These are phyloP conservation scores for Hydroisotoma schaefferi DNA, from an alignment of 2,888 invertebrate species.

Conservation along the genomic window DNA sequence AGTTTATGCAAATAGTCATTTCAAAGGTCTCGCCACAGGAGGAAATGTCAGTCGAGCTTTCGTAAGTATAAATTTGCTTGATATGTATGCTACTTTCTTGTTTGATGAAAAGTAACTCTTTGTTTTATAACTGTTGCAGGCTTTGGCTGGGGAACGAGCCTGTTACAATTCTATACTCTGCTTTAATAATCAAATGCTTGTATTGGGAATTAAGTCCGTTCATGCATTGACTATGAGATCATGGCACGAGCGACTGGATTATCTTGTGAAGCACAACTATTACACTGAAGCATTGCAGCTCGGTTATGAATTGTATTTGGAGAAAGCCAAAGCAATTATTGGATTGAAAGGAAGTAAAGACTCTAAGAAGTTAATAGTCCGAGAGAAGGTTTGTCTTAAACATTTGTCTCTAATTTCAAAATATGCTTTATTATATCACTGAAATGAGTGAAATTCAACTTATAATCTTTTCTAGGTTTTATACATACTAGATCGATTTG, in stretches of 20 bases:
- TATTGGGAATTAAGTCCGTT: conserved; percentile 66
- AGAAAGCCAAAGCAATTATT: conserved; percentile 62
- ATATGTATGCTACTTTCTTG: too few species aligned
- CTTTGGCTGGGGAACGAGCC: conserved; percentile 68
- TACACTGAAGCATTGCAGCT: conserved; percentile 61
- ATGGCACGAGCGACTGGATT: conserved; percentile 57
- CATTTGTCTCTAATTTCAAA: background rate
- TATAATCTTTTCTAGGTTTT: conserved; percentile 48
- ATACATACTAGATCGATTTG: conserved; percentile 51
- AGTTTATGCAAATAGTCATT: conserved; percentile 82
- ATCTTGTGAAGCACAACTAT: conserved; percentile 56
- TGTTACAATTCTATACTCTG: conserved; percentile 70
- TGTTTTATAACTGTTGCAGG: conserved; percentile 52
- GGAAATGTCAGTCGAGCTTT: conserved; percentile 83
- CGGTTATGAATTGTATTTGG: conserved; percentile 62
- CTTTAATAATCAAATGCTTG: conserved; percentile 65
- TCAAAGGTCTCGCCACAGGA: conserved; percentile 89
- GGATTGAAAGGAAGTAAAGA: conserved; percentile 58
- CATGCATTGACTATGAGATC: conserved; percentile 57
- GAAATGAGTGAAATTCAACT: conserved; percentile 1
- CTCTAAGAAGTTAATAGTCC: conserved; percentile 54
- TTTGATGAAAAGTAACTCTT: too few species aligned
- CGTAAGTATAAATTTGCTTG: too few species aligned
- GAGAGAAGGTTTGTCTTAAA: conserved; percentile 51
- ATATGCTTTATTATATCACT: conserved; percentile 4